Base-by-base conservation (phyloP, 2,888 invertebrate species). In the Hypomecis atomaria region DNA sequence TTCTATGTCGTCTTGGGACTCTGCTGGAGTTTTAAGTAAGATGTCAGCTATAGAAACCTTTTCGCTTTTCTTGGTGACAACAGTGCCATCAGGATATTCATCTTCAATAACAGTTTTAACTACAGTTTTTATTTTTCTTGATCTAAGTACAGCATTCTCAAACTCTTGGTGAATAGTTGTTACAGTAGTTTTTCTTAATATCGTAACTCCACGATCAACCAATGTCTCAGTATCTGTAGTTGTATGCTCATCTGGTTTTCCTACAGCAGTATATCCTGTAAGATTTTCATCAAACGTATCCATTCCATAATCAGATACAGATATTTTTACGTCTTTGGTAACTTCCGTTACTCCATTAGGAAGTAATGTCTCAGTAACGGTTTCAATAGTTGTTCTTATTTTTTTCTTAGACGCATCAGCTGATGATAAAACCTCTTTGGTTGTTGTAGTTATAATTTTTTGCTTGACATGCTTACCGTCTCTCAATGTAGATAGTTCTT, bases 11-110 rank as follows among this genome's bases (percentile, higher is more conserved):
- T 79, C 71, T 53, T 76, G 69, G 48, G 57, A 34, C 10, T 71
- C 58, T 53, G 78, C 62, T 49, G 84, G 75, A 1, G 76, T 75
- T 65, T 82, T 82, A 23, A 82, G 66, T n/a, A 81, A 77, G 53
- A 87, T 76, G 67, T 93, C 92, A 56, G 86, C 83, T 45, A 92
- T 84, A 7, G 90, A 89, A 37, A 89, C 81, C 70, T 90, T 93
- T 78, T 90, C 90, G 72, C 85, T 90, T 59, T 84, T 90, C 66
- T 89, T 90, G 0, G 86, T 88, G 50, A 88, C 76, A 0, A 90
- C 77, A n/a, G 89, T 85, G 4, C 91, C 90, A 77, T 92, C 88
- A 5, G 90, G 90, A 68, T 85, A 75, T 79, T 89, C 86, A 71
- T 93, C 90, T 82, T 90, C 90, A 59, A 79, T 81, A 2, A 84